Evolutionary conservation across 2,888 invertebrate species (phyloP).

Genomic region (Plagodis pulveraria): DNA sequence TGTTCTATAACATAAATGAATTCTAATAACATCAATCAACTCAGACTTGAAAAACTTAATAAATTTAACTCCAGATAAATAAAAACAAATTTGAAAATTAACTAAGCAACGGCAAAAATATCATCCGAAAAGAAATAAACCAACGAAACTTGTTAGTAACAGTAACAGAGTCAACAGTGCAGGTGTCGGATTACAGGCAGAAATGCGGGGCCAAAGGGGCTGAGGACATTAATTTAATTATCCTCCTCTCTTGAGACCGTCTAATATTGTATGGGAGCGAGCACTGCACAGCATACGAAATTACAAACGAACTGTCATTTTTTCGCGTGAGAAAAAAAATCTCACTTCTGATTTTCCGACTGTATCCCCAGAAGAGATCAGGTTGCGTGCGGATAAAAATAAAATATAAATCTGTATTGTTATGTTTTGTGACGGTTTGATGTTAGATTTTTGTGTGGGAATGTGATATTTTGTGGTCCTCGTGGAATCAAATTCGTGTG

Average conservation of each 20-base stretch:
- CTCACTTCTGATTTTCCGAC: constrained; percentile 74
- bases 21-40: too few species aligned
- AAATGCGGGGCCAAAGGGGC: constrained; percentile 71
- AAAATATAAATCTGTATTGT: constrained; percentile 70
- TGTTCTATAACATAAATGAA: too few species aligned
- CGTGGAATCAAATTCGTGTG: constrained; percentile 11
- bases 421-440: constrained; percentile 44
- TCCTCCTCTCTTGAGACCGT: constrained; percentile 72
- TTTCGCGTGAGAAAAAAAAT: constrained; percentile 84
- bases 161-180: constrained; percentile 67
- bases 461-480: constrained; percentile 29
- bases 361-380: constrained; percentile 74
- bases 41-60: too few species aligned
- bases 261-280: constrained; percentile 80
- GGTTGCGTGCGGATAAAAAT: constrained; percentile 69
- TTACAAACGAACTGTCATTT: constrained; percentile 69
- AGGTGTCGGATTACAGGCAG: constrained; percentile 80
- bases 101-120: neutral
- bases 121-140: constrained; percentile 22
- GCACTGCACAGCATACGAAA: constrained; percentile 70
- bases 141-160: constrained; percentile 44
- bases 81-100: too few species aligned
- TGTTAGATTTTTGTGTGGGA: constrained; percentile 34
- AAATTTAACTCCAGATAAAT: too few species aligned
- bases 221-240: constrained; percentile 84